Base-by-base conservation (phyloP, 2,797 vertebrate genomes). In the Nannoperca obscura region DNA sequence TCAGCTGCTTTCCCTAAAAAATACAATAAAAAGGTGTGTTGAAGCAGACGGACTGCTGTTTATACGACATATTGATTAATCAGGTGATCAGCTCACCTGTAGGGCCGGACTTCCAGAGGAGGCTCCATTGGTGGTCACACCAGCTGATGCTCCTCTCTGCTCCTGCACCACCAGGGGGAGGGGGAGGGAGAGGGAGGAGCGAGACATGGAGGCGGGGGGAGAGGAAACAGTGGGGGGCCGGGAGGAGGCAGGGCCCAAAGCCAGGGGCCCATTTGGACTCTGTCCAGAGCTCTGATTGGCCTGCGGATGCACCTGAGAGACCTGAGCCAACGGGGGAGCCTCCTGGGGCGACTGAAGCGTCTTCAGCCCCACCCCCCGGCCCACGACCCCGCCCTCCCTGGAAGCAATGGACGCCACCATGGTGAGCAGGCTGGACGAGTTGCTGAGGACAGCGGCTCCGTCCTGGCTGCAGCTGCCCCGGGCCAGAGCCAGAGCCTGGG, bases 401-500 rank as follows among this genome's bases (percentile, higher is more conserved):
- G 93, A 94, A 0, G 93, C 87, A 13, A 95, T 84, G 30, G 94
- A 91, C 0, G 94, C 92, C 83, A 94, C 92, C 94, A 94, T 92
- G 74, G 93, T 93, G 71, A 94, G 93, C 59, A 94, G 80, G 83
- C 90, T 93, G 69, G 92, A 87, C 1, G 89, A 91, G 64, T 91
- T 86, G 86, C 80, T 92, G 83, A 91, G 89, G 15, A 92, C 78
- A 0, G 88, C 50, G 0, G 88, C 90, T 72, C 85, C n/a, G 34
- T 89, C 24, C 90, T 96, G 65, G 91, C 86, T 69, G 61, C 93
- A 83, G 95, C 90, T 90, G 89, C 91, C 89, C 75, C 95, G 88
- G n/a, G 93, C 92, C 86, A 97, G 80, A 3, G 97, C 97, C 80
- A 98, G 82, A 0, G 97, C 96, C 69, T 98, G 96, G 53, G 96